These are phyloP conservation scores for Oryctes rhinoceros DNA, from an alignment of 1,140 invertebrate genomes.

Conservation along the genomic window DNA sequence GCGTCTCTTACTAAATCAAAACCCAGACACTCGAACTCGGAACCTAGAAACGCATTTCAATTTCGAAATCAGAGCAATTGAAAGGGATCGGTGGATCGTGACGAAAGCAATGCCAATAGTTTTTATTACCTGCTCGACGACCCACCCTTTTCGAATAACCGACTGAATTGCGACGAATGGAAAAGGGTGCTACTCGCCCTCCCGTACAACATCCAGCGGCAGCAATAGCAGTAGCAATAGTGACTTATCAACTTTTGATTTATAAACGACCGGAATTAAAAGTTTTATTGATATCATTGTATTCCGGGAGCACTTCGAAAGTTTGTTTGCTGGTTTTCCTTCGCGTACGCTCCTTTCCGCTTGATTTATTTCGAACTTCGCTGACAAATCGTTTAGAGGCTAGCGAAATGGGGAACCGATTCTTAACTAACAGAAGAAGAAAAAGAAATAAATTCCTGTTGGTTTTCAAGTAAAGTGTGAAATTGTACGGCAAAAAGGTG, in stretches of 20 bases:
- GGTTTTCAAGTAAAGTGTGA: too few species aligned
- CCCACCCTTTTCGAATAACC: slow-evolving; percentile 11
- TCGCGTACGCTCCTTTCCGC: background rate
- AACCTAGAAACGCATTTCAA: background rate
- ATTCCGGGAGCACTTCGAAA: background rate
- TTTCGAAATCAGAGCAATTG: slow-evolving; percentile 30
- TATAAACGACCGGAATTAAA: slow-evolving; percentile 21
- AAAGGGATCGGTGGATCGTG: slow-evolving; percentile 28
- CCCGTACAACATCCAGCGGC: background rate
- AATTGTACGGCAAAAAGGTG: too few species aligned
- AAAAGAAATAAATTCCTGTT: too few species aligned
- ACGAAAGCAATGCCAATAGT: slow-evolving; percentile 25
- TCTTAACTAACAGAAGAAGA: too few species aligned
- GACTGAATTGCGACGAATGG: slow-evolving; percentile 9
- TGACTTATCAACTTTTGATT: slow-evolving; percentile 19
- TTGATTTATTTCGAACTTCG: slow-evolving; percentile 13
- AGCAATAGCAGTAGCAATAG: background rate
- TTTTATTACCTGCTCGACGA: slow-evolving; percentile 6
- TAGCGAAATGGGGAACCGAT: background rate
- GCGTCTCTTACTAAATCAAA: slow-evolving; percentile 16
- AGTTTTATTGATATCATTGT: background rate
- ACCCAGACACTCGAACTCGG: slow-evolving; percentile 28
- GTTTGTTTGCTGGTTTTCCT: background rate
- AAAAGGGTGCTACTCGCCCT: background rate
- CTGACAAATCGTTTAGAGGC: background rate